Evolutionary conservation across 1,140 invertebrate species (phyloP), one percentile per base, ranked within the genome.

Genomic region (Cotesia typhae): DNA sequence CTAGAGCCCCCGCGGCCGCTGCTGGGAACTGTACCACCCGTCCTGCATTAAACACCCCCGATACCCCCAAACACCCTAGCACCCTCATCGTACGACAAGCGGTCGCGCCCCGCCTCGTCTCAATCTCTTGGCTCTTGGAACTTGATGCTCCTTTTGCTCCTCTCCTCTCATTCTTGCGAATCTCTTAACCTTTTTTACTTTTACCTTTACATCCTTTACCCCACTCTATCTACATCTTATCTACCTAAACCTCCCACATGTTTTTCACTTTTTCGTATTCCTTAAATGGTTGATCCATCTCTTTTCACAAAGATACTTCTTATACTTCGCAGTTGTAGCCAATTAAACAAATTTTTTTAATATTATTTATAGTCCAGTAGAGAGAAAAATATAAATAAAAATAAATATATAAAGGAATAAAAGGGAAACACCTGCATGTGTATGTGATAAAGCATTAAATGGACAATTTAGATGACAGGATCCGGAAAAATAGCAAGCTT

Each of bases 21-120:
- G 81, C 84, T 85, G 83, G 83, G 83, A 85, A 85, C 83, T 78
- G 64, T 74, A 83, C 81, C 83, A 85, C 83, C 83, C 83, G 84
- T 84, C 78, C 82, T 85, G 84, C 84, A 84, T 84, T 85, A 84
- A 84, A 85, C 83, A 84, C 83, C 84, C 84, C 84, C 81, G 75
- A 81, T 82, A 83, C 84, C 83, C 84, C 84, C 84, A 80, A 75
- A 81, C 83, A 83, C 84, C 82, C 82, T 83, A 74, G 77, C 81
- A 80, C 81, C 83, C 83, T 83, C 82, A 81, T 82, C 81, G 28
- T 83, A 80, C 79, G 75, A 82, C 80, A 80, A 84, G 82, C 82
- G 82, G 82, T 83, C 81, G 81, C 79, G 82, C 82, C 77, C 82
- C 79, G 76, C 79, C 82, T 82, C 79, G 76, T 78, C 82, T 80